Conservation (phyloP, 2,113 vertebrate genomes). For the Crocuta crocuta region DNA sequence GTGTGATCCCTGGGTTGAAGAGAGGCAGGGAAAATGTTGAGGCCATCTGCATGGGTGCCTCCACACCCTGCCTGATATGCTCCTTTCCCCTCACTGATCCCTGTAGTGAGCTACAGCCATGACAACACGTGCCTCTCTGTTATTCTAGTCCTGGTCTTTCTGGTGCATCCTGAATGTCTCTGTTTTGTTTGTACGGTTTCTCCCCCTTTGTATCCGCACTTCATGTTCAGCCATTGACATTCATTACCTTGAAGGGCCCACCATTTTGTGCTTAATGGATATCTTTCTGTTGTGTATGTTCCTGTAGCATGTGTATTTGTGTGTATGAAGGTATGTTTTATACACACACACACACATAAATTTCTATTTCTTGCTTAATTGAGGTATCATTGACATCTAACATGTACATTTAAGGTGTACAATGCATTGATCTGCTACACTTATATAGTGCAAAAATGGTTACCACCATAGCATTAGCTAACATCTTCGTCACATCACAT, state of each 20-base stretch:
- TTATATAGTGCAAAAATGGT: not conserved
- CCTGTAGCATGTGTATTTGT: not conserved
- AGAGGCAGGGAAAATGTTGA: not conserved
- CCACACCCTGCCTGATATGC: fast-evolving
- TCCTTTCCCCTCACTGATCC: not conserved
- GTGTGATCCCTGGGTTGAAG: not conserved
- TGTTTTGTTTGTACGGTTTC: not conserved
- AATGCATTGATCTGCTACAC: not conserved
- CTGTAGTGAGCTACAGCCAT: not conserved
- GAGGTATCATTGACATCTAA: not conserved
- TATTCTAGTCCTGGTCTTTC: not conserved
- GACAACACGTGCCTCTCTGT: not conserved
- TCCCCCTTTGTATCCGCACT: not conserved
- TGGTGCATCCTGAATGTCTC: too few species aligned
- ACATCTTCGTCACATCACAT: not conserved
- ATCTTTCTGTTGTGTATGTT: not conserved
- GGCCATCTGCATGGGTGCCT: not conserved
- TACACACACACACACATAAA: not conserved
- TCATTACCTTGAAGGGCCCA: not conserved
- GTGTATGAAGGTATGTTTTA: not conserved
- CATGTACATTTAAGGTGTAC: not conserved
- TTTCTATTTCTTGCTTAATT: not conserved
- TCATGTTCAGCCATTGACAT: not conserved
- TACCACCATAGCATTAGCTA: not conserved
- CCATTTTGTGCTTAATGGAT: not conserved